Conservation (phyloP, 2,888 invertebrate genomes). For the Erebia ligea region DNA sequence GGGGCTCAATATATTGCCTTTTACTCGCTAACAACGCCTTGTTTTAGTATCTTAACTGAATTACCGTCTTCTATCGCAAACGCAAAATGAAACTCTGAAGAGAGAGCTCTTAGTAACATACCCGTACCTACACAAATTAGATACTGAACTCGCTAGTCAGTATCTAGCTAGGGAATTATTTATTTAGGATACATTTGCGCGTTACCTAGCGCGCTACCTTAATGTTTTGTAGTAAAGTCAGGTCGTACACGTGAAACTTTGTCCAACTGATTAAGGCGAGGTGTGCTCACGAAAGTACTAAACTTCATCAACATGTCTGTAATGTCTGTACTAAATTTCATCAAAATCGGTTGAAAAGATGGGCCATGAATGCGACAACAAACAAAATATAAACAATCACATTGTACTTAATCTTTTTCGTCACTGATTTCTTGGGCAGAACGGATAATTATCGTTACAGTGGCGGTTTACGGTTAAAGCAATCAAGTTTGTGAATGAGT, state of each 20-base stretch:
- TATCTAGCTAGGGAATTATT: slow-evolving; percentile 4
- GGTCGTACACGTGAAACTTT: too few species aligned
- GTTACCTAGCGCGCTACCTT: too few species aligned
- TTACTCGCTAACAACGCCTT: slow-evolving; percentile 17
- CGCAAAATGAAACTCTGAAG: slow-evolving; percentile 15
- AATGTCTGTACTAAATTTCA: too few species aligned
- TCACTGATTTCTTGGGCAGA: not conserved
- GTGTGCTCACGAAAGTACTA: too few species aligned
- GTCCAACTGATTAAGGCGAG: too few species aligned
- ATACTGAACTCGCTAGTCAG: not conserved
- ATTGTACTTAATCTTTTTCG: not conserved
- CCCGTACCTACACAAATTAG: not conserved
- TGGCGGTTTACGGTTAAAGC: not conserved
- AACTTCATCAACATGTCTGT: too few species aligned
- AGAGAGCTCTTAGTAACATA: slow-evolving; percentile 16
- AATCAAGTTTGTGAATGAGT: slow-evolving; percentile 5
- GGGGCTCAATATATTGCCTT: slow-evolving; percentile 20
- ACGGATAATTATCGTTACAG: not conserved
- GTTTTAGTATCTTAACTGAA: slow-evolving; percentile 25
- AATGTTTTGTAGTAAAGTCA: too few species aligned
- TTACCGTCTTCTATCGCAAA: slow-evolving; percentile 18
- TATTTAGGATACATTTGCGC: not conserved
- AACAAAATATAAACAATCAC: too few species aligned
- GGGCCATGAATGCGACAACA: too few species aligned
- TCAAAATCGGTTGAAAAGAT: too few species aligned